Base-by-base conservation (phyloP, 2,888 invertebrate species). In the Lithophane ornitopus region DNA sequence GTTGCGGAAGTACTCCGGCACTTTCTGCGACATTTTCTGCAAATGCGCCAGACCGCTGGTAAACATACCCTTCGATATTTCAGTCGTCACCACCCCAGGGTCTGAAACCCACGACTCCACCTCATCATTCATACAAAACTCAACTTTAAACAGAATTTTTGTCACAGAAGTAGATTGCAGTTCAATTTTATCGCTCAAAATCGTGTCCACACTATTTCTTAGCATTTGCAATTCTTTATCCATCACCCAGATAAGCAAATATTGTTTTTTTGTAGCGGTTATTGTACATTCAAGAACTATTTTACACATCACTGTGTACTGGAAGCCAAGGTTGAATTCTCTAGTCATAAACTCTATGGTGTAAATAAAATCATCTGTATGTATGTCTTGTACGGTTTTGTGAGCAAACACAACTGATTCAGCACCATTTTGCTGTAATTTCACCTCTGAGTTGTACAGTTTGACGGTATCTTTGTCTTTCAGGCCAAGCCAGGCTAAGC, bases 11-110 rank as follows among this genome's bases (percentile, higher is more conserved):
- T 95, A 92, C 78, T 94, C 94, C 3, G 97, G 97, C 76, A 97
- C 96, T 86, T 96, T 95, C 80, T 94, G 87, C 16, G 97, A 97
- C 95, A 97, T 97, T 52, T 95, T 92, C 70, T 97, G 92, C 81
- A 97, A 94, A 94, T 97, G 97, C 59, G 96, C 95, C 22, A 97
- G 84, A 1, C 97, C 96, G 14, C 93, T 94, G 52, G 91, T 88
- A 87, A 97, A 97, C 97, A 97, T 97, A 54, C 93, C 94, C 87
- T 97, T 97, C 0, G 97, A 97, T 84, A 97, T 95, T 80, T 97
- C 96, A 0, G 97, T 93, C 2, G 92, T 93, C 39, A 95, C 96
- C 52, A 97, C 96, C n/a, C 92, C 94, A 0, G 96, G 93, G 89
- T 97, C 97, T 0, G 97, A 92, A 52, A 95, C 81, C 97, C 97